Base-by-base conservation (phyloP, 35 echinoderm and acorn worm genomes). In the Anneissia japonica region DNA sequence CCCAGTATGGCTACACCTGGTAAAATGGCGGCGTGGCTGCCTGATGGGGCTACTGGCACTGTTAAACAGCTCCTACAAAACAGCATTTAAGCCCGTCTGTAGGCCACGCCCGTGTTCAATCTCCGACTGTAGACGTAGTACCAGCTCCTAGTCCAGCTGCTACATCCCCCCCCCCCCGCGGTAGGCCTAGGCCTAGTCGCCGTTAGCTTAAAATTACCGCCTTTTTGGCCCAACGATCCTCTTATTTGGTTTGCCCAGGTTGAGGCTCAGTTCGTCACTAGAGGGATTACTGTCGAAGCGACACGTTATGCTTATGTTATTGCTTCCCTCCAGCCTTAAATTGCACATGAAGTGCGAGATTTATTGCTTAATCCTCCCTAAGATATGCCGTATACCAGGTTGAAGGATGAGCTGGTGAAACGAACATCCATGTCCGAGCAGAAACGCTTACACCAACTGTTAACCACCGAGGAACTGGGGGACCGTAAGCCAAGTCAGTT, bases 401-500 rank as follows among this genome's bases (percentile, higher is more conserved):
- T 84, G 17, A 84, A 89, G 32, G 80, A 30, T 0, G 79, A 81
- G 39, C 79, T 89, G 0, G 74, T 89, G 13, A 72, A n/a, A 23
- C 40, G 87, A 14, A 89, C 80, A 6, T 83, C 46, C 5, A 38
- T 32, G 11, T 89, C 87, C 11, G 80, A 89, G 43, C 87, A 89
- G 34, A 84, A 84, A 36, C 28, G 46, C 12, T 36, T 89, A 19
- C 87, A 89, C 34, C 87, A 89, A 37, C 34, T 89, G 39, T 43
- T 89, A 36, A 83, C 46, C 23, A 32, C 79, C 4, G 87, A 89
- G 38, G 80, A 89, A 75, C 81, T 89, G 21, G 87, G 80, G 13
- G 87, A 89, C 41, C 80, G 46, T 39, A 89, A 89, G 51, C 87
- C 87, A 35, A 51, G 35, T 34, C 87, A 89, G 77, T 81, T 89